Evolutionary conservation across 1,140 invertebrate species (phyloP).

Genomic region (Myzus persicae): DNA sequence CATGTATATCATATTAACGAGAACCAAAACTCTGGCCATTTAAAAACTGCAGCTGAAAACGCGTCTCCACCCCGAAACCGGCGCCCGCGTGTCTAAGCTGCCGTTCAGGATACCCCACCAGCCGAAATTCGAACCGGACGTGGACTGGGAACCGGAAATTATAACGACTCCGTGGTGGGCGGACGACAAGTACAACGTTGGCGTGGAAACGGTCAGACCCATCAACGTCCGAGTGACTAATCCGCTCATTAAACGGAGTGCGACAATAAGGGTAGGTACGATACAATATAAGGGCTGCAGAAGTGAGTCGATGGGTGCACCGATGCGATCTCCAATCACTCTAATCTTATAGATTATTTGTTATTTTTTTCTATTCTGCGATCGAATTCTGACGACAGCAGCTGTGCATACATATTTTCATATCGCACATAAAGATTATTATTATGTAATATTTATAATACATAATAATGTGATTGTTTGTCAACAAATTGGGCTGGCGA

Average conservation of each 20-base stretch:
- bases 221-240: background rate
- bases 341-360: background rate
- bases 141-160: background rate
- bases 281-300: background rate
- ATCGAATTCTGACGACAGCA: too few species aligned
- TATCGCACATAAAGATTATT: too few species aligned
- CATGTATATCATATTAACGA: too few species aligned
- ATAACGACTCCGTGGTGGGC: background rate
- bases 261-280: conserved; percentile 30
- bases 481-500: too few species aligned
- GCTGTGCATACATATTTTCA: too few species aligned
- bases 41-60: background rate
- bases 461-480: too few species aligned
- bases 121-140: background rate
- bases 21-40: too few species aligned
- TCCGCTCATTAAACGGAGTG: background rate
- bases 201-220: background rate
- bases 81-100: background rate
- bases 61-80: background rate
- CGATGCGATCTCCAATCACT: background rate
- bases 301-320: too few species aligned
- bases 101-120: background rate
- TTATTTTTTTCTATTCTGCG: too few species aligned
- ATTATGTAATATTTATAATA: too few species aligned
- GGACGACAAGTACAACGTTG: conserved; percentile 41